Evolutionary conservation across 2,113 vertebrate genomes (phyloP), one percentile per base, ranked within the genome.

Genomic region (Alosa alosa): DNA sequence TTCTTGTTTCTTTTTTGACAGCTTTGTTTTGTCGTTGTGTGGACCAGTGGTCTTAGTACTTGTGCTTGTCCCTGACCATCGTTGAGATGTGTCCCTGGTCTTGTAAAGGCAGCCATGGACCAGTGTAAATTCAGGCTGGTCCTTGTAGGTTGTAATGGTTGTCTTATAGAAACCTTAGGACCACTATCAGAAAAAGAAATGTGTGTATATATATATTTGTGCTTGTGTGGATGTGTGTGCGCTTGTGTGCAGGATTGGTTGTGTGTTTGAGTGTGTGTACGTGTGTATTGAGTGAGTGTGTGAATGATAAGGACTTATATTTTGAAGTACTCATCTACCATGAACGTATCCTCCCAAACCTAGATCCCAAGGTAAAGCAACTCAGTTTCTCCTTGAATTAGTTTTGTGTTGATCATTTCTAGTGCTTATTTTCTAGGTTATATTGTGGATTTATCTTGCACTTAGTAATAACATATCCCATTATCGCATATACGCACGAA

Each of bases 81-180:
- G 90, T 91, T 86, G 90, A 88, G 86, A 91, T 92, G 91, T 93
- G 90, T 89, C 91, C 89, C 91, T 92, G 91, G 86, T 90, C 81
- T 91, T 89, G 91, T 89, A 81, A 88, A 91, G 91, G 83, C 90
- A 89, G 90, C 90, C 83, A 45, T 89, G 89, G 90, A 89, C 92
- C 91, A 88, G 88, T 92, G 86, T 90, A 91, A 92, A 87, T 93
- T 88, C 91, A 93, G 90, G 92, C 93, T 94, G 93, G 94, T 94
- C 91, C 92, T 72, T 87, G 17, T 93, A 91, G 91, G 88, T 93
- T 88, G 90, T 83, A 60, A 86, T 88, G 91, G 89, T 93, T 86
- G 88, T 88, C 89, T 91, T 87, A 88, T 90, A 93, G 91, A 92
- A 90, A 91, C 83, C 92, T 91, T 89, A 90, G 93, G 94, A 94